Evolutionary conservation across 30 jellyfish, hydroid and myxozoan species (phyloP).

Genomic region (Hydractinia echinata): DNA sequence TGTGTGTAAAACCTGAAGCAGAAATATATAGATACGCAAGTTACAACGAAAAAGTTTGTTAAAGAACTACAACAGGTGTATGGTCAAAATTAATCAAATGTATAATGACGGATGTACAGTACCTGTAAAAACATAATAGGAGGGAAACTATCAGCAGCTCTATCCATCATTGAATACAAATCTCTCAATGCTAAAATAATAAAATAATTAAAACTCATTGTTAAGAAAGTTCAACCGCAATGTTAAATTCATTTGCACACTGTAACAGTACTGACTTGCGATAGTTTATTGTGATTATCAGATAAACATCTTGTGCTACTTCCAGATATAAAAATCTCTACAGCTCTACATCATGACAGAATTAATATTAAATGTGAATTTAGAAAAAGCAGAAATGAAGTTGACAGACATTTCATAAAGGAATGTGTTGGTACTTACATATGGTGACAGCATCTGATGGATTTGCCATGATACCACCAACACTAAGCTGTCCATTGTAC

Average conservation of each 20-base stretch:
- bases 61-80: neutral
- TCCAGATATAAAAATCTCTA: too few species aligned
- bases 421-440: slow-evolving; percentile 38
- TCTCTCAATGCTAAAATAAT: slow-evolving; percentile 73
- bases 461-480: slow-evolving; percentile 74
- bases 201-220: too few species aligned
- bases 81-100: neutral
- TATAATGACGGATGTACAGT: neutral
- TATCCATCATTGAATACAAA: slow-evolving; percentile 72
- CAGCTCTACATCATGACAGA: too few species aligned
- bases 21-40: neutral
- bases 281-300: too few species aligned
- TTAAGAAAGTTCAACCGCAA: too few species aligned
- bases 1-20: slow-evolving; percentile 66
- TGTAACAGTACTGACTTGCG: too few species aligned
- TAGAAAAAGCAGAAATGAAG: neutral
- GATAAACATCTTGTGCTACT: too few species aligned
- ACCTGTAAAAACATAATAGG: slow-evolving; percentile 92
- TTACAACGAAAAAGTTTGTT: neutral
- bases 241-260: too few species aligned
- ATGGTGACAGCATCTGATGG: slow-evolving; percentile 88
- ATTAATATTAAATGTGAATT: too few species aligned
- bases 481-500: slow-evolving; percentile 69
- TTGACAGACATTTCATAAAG: neutral
- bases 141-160: slow-evolving; percentile 63